phyloP scores from a whole-genome alignment of 2,797 vertebrate genomes.

The Myotis planiceps region DNA sequence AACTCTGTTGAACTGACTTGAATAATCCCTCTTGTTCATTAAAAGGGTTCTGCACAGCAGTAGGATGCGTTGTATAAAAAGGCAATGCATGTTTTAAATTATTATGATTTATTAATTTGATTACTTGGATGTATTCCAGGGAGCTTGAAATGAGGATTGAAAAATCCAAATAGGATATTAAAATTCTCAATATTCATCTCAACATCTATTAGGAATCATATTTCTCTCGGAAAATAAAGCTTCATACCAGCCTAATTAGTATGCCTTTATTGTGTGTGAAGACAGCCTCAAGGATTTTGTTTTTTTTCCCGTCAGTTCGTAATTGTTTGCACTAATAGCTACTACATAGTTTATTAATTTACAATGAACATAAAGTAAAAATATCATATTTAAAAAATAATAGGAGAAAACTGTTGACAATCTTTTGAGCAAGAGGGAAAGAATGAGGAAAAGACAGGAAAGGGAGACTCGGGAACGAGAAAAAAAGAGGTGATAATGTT shows the following conservation, averaged over 20 bases:
- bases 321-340: constrained; percentile 77
- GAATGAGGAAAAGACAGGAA: neutral
- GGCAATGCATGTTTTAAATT: neutral
- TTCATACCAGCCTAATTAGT: constrained; percentile 50
- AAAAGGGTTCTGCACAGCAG: neutral
- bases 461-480: neutral
- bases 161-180: constrained; percentile 36
- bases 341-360: constrained; percentile 85
- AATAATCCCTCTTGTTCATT: neutral
- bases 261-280: constrained; percentile 77
- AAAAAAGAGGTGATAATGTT: fast-evolving
- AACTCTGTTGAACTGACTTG: neutral
- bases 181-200: constrained; percentile 50
- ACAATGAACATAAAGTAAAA: constrained; percentile 79
- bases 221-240: constrained; percentile 52
- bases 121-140: constrained; percentile 46
- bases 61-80: neutral
- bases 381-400: constrained; percentile 75
- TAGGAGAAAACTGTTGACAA: constrained; percentile 67
- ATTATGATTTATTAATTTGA: constrained; percentile 57
- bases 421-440: neutral
- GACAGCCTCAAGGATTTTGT: constrained; percentile 80
- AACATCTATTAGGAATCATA: neutral
- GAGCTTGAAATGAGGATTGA: constrained; percentile 28
- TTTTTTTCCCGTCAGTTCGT: constrained; percentile 70